Percentiles rank a stretch among this genome's conserved stretches.
Evolutionary conservation across 2,888 invertebrate genomes (phyloP).

Genomic region (Meghimatium bilineatum): DNA sequence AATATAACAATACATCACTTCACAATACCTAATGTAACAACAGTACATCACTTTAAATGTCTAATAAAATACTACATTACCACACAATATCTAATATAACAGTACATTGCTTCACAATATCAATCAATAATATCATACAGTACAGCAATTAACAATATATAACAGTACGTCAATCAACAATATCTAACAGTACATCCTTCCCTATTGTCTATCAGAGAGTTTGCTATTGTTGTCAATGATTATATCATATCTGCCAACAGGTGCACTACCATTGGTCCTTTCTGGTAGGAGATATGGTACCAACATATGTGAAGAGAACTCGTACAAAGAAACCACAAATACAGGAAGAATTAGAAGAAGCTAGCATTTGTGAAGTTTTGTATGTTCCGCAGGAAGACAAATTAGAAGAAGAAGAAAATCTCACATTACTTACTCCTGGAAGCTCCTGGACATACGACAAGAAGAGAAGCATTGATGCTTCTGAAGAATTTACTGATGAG

Average conservation of each 20-base stretch:
- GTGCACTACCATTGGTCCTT: conserved; percentile 79
- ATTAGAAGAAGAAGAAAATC: conserved; percentile 57
- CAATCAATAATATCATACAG: too few relatives aligned
- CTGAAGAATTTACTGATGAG: conserved; percentile 33
- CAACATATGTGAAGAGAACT: conserved; percentile 60
- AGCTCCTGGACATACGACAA: not conserved
- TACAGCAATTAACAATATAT: too few relatives aligned
- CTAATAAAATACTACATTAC: conserved; percentile 76
- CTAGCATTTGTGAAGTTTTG: conserved; percentile 39
- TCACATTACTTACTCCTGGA: conserved; percentile 48
- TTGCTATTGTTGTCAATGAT: not conserved
- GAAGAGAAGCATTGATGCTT: conserved; percentile 24
- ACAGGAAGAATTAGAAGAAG: conserved; percentile 14
- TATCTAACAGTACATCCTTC: too few relatives aligned
- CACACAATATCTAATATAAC: conserved; percentile 74
- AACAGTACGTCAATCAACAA: too few relatives aligned
- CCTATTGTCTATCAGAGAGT: not conserved
- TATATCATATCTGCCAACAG: conserved; percentile 49
- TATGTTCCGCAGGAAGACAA: conserved; percentile 50
- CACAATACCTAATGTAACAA: too few relatives aligned
- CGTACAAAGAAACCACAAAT: conserved; percentile 49
- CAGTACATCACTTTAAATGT: too few relatives aligned
- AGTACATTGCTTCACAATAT: too few relatives aligned
- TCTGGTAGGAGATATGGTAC: conserved; percentile 72
- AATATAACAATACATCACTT: too few relatives aligned